These are phyloP conservation scores for Andrena hattorfiana DNA, from an alignment of 2,888 invertebrate genomes.

Conservation along the genomic window DNA sequence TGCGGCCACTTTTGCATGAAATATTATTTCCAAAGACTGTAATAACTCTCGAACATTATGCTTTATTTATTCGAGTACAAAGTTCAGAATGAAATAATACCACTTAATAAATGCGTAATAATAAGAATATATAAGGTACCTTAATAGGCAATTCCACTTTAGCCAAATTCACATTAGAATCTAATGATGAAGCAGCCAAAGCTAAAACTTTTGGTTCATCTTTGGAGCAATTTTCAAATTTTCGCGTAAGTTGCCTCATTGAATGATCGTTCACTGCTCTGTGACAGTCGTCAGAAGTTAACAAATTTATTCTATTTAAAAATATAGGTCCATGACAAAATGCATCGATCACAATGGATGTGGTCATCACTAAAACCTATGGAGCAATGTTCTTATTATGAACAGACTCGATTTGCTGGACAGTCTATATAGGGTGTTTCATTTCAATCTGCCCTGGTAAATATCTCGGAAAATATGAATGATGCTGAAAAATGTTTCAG, in stretches of 20 bases:
- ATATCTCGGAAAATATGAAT: too few species aligned
- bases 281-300: constrained; percentile 98
- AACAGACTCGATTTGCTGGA: constrained; percentile 7
- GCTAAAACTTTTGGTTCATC: constrained; percentile 92
- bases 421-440: constrained; percentile 5
- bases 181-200: constrained; percentile 94
- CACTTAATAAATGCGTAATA: neutral
- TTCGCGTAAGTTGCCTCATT: constrained; percentile 91
- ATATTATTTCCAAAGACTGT: constrained; percentile 88
- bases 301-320: constrained; percentile 88
- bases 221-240: constrained; percentile 85
- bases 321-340: constrained; percentile 87
- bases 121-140: constrained; percentile 59
- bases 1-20: constrained; percentile 90
- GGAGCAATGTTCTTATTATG: constrained; percentile 60
- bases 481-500: too few species aligned
- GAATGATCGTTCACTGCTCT: constrained; percentile 93
- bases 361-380: constrained; percentile 93
- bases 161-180: constrained; percentile 88
- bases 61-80: neutral
- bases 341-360: constrained; percentile 92
- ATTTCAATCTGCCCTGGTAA: too few species aligned
- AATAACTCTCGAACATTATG: constrained; percentile 10
- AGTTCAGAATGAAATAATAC: neutral
- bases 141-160: constrained; percentile 86